Percentiles rank a stretch among this genome's conserved stretches.
phyloP scores from a whole-genome alignment of 2,113 vertebrate species.

The Petroica traversi region DNA sequence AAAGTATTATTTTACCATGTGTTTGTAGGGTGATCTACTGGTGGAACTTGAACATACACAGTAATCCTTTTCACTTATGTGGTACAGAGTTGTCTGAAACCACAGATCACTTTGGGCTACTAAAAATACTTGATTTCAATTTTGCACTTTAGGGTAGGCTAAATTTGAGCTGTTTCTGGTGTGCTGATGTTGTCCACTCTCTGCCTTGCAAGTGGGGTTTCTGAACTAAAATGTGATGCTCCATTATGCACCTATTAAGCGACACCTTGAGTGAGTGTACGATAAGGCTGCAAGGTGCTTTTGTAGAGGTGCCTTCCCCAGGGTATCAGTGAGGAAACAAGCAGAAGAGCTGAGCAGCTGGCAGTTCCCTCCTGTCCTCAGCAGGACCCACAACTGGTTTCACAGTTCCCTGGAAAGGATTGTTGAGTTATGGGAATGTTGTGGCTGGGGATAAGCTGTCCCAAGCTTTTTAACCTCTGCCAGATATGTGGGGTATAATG shows the following conservation, averaged over 20 bases:
- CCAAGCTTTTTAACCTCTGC: background rate
- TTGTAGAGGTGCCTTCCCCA: background rate
- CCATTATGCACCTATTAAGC: too few relatives aligned
- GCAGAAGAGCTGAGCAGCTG: background rate
- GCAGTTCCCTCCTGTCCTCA: background rate
- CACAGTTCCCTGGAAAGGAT: background rate
- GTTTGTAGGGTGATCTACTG: background rate
- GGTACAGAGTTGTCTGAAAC: background rate
- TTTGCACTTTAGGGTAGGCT: background rate
- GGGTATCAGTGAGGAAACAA: background rate
- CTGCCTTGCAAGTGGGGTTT: background rate
- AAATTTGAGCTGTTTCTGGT: background rate
- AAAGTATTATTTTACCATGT: background rate
- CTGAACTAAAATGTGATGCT: background rate
- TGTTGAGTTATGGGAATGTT: background rate
- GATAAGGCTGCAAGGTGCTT: background rate
- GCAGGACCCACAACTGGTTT: background rate
- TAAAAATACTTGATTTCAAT: background rate
- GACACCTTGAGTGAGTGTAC: background rate
- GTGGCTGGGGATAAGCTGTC: background rate
- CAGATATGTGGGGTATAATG: background rate
- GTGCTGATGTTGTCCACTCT: background rate
- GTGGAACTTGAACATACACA: background rate
- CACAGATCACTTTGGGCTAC: background rate
- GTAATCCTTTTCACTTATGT: background rate